Evolutionary conservation across 2,797 vertebrate species (phyloP).

Genomic region (Xyrichtys novacula): DNA sequence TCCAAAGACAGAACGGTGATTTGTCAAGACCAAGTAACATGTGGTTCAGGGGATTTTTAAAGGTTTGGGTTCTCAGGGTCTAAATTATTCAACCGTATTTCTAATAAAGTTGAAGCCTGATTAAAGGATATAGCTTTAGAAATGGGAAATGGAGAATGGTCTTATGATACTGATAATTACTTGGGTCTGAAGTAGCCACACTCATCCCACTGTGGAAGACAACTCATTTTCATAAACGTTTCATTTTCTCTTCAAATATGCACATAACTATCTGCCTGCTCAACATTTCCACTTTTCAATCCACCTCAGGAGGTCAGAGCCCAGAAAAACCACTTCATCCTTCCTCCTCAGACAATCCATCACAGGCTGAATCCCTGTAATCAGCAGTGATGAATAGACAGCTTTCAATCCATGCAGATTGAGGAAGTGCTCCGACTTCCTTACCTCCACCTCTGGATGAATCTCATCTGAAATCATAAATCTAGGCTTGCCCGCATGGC

Average conservation of each 20-base stretch:
- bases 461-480: no score
- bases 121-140: conserved; percentile 48
- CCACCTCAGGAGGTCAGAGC: conserved; percentile 38
- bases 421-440: conserved; percentile 28
- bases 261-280: conserved; percentile 2
- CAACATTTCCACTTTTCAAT: conserved; percentile 2
- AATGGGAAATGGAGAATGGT: conserved; percentile 18
- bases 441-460: background rate
- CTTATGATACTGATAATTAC: conserved; percentile 35
- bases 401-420: conserved; percentile 68
- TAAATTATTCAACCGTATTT: conserved; percentile 15
- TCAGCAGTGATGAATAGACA: conserved; percentile 58
- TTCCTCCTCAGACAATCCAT: conserved; percentile 51
- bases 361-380: conserved; percentile 42
- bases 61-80: conserved; percentile 16
- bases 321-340: conserved; percentile 36
- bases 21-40: no score
- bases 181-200: conserved; percentile 46
- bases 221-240: conserved; percentile 59
- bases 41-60: background rate
- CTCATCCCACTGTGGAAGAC: conserved; percentile 11
- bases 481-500: no score
- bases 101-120: conserved; percentile 45
- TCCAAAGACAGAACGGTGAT: no score
- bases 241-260: conserved; percentile 36